Evolutionary conservation across 2,888 invertebrate species (phyloP).

Genomic region (Acronicta psi): DNA sequence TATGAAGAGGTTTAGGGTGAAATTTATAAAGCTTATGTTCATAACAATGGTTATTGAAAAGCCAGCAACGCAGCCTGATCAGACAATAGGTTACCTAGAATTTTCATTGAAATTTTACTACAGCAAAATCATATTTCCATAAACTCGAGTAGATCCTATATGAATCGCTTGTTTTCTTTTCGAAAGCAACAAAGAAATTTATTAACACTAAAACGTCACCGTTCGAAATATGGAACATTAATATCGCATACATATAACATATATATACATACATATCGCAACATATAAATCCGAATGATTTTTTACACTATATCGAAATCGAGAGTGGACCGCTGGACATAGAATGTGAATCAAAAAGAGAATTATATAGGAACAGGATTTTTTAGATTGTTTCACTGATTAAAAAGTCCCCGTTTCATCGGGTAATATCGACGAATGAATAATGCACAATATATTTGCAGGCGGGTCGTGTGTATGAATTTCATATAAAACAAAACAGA

Average conservation of each 20-base stretch:
- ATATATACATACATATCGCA: no score
- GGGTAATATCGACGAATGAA: conserved; percentile 57
- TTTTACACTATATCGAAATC: conserved; percentile 12
- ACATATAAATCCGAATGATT: no score
- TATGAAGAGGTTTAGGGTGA: conserved; percentile 24
- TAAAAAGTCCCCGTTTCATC: conserved; percentile 39
- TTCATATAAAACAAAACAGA: conserved; percentile 1
- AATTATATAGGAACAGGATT: conserved; percentile 11
- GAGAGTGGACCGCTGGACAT: conserved; percentile 4
- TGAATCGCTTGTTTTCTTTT: conserved; percentile 14
- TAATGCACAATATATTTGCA: conserved; percentile 54
- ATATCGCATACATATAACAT: background rate
- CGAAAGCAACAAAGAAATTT: conserved; percentile 19
- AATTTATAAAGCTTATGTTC: conserved; percentile 24
- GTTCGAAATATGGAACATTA: conserved; percentile 19
- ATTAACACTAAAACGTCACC: conserved; percentile 17
- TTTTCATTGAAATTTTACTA: conserved; percentile 43
- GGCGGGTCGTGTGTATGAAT: conserved; percentile 8
- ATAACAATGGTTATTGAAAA: conserved; percentile 43
- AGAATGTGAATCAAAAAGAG: conserved; percentile 28
- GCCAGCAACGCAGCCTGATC: conserved; percentile 21
- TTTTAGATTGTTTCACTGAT: conserved; percentile 34
- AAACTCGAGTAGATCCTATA: conserved; percentile 17
- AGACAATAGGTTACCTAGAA: conserved; percentile 37
- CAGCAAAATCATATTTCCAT: conserved; percentile 38